Evolutionary conservation across 1,140 invertebrate species (phyloP).

Genomic region (Drosophila lacteicornis): DNA sequence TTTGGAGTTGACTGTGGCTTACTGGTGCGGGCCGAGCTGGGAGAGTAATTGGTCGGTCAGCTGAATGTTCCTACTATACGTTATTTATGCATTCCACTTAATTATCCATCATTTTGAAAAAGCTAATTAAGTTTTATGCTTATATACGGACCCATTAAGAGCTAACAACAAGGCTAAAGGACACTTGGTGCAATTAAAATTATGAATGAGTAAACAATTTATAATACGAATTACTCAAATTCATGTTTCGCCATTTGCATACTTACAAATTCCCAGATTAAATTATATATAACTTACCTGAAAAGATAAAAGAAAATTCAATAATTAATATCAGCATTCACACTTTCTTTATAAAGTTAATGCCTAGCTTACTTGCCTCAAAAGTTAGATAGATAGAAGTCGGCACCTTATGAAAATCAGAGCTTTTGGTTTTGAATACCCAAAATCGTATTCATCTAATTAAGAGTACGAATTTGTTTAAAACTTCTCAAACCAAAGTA

Average conservation of each 20-base stretch:
- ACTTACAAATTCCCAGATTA: slow-evolving; percentile 3
- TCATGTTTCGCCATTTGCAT: not conserved
- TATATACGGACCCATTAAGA: slow-evolving; percentile 5
- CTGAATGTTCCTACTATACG: slow-evolving; percentile 32
- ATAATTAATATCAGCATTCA: not conserved
- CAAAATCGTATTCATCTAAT: too few relatives aligned
- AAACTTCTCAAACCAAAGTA: too few relatives aligned
- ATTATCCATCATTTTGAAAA: slow-evolving; percentile 46
- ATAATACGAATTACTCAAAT: not conserved
- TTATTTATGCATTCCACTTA: slow-evolving; percentile 54
- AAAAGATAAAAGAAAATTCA: slow-evolving; percentile 13
- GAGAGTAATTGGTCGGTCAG: slow-evolving; percentile 55
- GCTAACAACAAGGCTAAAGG: slow-evolving; percentile 9
- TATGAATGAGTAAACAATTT: slow-evolving; percentile 14
- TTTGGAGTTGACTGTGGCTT: slow-evolving; percentile 4
- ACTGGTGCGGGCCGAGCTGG: slow-evolving; percentile 4
- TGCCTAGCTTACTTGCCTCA: too few relatives aligned
- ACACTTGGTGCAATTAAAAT: slow-evolving; percentile 31
- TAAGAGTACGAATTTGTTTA: too few relatives aligned
- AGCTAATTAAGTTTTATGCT: slow-evolving; percentile 51
- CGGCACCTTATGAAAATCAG: too few relatives aligned
- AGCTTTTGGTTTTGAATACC: too few relatives aligned
- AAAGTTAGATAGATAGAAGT: too few relatives aligned
- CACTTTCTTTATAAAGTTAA: too few relatives aligned
- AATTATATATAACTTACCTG: slow-evolving; percentile 33